Percentiles rank a stretch among this genome's conserved stretches.
phyloP scores from a whole-genome alignment of 2,797 vertebrate species.

The Pelochelys cantorii region DNA sequence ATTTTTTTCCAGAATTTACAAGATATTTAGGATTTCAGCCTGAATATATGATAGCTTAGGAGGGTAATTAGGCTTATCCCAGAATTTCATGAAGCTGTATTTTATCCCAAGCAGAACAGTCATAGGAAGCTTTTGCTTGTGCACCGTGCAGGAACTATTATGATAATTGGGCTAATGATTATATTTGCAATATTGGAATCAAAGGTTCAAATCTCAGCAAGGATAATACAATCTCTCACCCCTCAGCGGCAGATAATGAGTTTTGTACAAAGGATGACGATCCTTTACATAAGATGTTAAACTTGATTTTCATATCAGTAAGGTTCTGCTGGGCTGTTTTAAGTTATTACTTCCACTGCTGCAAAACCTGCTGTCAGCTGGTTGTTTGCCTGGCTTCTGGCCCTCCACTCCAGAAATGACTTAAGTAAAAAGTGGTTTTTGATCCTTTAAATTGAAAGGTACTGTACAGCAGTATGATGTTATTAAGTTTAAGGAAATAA shows the following conservation, averaged over 20 bases:
- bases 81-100: neutral
- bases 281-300: neutral
- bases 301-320: neutral
- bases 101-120: neutral
- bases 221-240: neutral
- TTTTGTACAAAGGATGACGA: neutral
- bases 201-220: constrained; percentile 11
- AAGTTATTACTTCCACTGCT: neutral
- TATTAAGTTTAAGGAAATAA: neutral
- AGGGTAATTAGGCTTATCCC: constrained; percentile 4
- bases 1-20: neutral
- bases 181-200: neutral
- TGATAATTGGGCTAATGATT: neutral
- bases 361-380: neutral
- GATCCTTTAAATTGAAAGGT: neutral
- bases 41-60: constrained; percentile 4
- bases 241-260: neutral
- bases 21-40: constrained; percentile 30
- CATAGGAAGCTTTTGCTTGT: neutral
- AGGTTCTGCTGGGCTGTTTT: neutral
- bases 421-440: neutral
- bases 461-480: neutral
- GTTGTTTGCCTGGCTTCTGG: neutral
- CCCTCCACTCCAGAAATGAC: neutral
- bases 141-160: neutral